A percentile compares a stretch with the other conserved stretches of the same genome.
phyloP scores from a whole-genome alignment of 2,113 vertebrate genomes.

The Lanius collurio region DNA sequence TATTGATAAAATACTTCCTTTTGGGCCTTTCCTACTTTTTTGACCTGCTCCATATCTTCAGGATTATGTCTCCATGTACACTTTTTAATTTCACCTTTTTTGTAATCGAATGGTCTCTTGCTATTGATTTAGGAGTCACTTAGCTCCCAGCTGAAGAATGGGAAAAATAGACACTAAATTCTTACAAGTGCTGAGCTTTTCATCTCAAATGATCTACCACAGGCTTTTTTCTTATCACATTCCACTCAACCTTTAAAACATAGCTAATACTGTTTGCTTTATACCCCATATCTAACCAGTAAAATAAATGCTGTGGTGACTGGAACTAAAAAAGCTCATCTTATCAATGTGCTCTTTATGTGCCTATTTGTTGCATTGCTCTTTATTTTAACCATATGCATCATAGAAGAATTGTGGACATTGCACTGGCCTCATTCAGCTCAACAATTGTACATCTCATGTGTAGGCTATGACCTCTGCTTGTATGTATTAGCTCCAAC shows the following conservation, averaged over 20 bases:
- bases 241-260: neutral
- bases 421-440: neutral
- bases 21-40: neutral
- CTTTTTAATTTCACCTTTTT: neutral
- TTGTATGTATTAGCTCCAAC: neutral
- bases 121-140: neutral
- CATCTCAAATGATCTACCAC: neutral
- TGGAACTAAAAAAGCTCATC: neutral
- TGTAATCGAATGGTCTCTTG: neutral
- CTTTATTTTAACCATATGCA: neutral
- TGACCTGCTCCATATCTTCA: neutral
- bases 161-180: neutral
- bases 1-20: neutral
- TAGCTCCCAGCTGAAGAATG: neutral
- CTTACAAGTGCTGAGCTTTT: neutral
- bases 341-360: neutral
- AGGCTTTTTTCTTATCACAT: neutral
- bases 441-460: neutral
- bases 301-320: neutral
- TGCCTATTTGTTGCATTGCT: neutral
- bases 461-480: neutral
- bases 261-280: neutral
- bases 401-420: neutral
- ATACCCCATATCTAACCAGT: neutral
- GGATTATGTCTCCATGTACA: neutral